These are phyloP conservation scores for Apamea epomidion DNA, from an alignment of 2,888 invertebrate genomes.

Conservation along the genomic window DNA sequence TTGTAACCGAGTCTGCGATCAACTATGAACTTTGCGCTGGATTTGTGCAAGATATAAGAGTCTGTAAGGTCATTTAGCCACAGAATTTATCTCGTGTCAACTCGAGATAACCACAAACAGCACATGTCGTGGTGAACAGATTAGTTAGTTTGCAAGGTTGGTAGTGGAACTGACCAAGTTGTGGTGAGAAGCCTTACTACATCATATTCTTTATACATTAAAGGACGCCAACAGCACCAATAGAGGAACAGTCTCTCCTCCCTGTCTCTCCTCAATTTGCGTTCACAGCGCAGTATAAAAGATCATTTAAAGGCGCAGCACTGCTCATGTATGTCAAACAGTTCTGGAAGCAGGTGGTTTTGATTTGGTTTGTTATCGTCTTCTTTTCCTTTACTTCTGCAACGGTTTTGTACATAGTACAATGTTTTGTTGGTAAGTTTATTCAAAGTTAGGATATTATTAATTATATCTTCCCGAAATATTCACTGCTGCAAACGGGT, in stretches of 20 bases:
- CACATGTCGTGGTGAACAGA: not conserved
- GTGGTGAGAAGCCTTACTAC: not conserved
- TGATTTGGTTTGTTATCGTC: constrained; percentile 12
- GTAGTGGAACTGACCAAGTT: not conserved
- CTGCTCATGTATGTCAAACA: not conserved
- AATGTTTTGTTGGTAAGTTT: not conserved
- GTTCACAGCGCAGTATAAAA: too few species aligned
- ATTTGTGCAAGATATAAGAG: constrained; percentile 18
- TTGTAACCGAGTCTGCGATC: constrained; percentile 21
- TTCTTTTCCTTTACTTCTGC: not conserved
- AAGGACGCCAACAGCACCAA: not conserved
- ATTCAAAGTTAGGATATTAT: not conserved
- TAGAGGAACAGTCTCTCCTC: not conserved
- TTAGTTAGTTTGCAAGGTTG: not conserved
- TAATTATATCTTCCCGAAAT: not conserved
- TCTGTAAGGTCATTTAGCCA: constrained; percentile 19
- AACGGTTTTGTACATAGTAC: not conserved
- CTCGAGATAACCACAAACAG: not conserved
- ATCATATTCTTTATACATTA: not conserved
- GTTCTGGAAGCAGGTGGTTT: constrained; percentile 4
- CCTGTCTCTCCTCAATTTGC: not conserved
- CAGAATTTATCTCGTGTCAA: not conserved
- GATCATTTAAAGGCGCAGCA: not conserved
- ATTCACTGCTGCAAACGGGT: not conserved
- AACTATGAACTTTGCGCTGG: constrained; percentile 41